A percentile compares a stretch with the other conserved stretches of the same genome.
These are phyloP conservation scores for Hydraecia micacea DNA, from an alignment of 2,888 invertebrate genomes.

Conservation along the genomic window DNA sequence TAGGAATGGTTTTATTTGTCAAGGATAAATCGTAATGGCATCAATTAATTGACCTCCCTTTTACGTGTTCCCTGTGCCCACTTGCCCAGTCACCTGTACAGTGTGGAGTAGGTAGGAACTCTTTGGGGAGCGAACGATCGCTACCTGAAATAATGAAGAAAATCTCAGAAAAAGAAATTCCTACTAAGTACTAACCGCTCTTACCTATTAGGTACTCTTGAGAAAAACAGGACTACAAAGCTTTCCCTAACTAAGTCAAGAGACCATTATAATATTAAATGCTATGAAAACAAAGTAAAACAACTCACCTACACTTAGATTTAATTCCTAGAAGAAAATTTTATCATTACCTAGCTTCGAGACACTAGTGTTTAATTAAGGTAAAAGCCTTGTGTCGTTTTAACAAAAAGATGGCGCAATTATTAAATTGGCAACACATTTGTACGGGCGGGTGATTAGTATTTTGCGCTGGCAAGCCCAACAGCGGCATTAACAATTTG, in stretches of 20 bases:
- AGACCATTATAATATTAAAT: conserved; percentile 6
- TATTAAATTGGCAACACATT: conserved; percentile 57
- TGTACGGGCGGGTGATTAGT: conserved; percentile 39
- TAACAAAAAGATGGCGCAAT: conserved; percentile 33
- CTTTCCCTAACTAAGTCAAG: not conserved
- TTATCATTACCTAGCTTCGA: conserved; percentile 11
- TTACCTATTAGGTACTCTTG: not conserved
- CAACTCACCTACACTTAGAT: not conserved
- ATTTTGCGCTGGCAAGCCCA: conserved; percentile 50
- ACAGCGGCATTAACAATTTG: conserved; percentile 37
- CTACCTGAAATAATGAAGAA: not conserved
- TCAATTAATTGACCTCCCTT: not conserved
- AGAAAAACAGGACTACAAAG: not conserved
- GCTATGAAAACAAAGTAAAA: not conserved
- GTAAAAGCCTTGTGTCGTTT: conserved; percentile 45
- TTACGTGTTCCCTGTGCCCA: not conserved
- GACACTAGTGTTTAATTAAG: conserved; percentile 38
- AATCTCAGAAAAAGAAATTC: not conserved
- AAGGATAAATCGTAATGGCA: not conserved
- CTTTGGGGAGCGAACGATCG: not conserved
- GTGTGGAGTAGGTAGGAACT: not conserved
- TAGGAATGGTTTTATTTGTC: not conserved
- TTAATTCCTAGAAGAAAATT: conserved; percentile 10
- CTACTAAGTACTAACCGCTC: not conserved
- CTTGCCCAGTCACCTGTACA: not conserved